Evolutionary conservation across 2,113 vertebrate species (phyloP).

Genomic region (Trochalopteron elliotii): DNA sequence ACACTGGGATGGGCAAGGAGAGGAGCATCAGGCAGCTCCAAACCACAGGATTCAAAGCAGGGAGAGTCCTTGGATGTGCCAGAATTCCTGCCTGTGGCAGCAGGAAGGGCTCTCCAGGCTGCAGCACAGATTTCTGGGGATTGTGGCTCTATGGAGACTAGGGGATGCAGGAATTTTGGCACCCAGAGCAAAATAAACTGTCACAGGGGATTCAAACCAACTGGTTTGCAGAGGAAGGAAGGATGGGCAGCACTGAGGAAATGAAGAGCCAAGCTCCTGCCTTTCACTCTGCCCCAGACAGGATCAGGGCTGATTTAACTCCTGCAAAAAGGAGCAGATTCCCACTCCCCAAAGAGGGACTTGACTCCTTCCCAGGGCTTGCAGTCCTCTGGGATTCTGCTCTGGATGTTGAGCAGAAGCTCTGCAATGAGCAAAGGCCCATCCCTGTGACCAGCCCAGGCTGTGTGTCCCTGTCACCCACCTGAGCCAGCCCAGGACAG

Average conservation of each 20-base stretch:
- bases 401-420: not conserved
- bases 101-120: not conserved
- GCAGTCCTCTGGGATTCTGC: not conserved
- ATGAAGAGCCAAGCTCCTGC: not conserved
- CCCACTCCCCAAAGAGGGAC: not conserved
- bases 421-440: not conserved
- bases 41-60: not conserved
- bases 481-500: not conserved
- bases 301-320: not conserved
- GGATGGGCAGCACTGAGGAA: not conserved
- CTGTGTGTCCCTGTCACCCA: not conserved
- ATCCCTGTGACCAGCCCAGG: not conserved
- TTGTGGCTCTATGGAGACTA: rapidly evolving
- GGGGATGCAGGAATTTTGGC: not conserved
- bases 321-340: not conserved
- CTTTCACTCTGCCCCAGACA: not conserved
- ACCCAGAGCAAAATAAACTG: not conserved
- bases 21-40: not conserved
- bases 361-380: not conserved
- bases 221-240: not conserved
- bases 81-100: not conserved
- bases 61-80: not conserved
- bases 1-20: not conserved
- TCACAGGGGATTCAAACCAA: not conserved
- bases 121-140: not conserved